phyloP scores from a whole-genome alignment of 30 jellyfish, hydroid and myxozoan genomes.

The Chironex yamaguchii region DNA sequence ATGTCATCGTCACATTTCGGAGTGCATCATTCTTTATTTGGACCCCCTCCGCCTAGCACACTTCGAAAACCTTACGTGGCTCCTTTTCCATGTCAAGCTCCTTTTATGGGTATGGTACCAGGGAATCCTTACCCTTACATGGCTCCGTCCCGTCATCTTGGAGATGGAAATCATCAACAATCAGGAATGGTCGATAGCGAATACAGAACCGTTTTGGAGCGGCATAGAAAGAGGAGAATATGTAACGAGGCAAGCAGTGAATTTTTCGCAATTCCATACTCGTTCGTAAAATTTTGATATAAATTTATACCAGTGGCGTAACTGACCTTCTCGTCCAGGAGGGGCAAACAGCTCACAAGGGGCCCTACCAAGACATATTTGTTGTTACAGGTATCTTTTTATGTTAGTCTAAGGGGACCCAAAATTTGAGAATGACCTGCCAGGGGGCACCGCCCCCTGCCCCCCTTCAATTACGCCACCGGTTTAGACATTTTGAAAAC shows the following conservation, averaged over 20 bases:
- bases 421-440: no score
- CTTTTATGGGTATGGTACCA: neutral
- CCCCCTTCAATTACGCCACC: no score
- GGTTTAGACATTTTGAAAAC: no score
- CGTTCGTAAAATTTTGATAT: neutral
- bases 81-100: neutral
- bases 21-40: neutral
- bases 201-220: slow-evolving; percentile 59
- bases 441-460: no score
- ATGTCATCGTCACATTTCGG: neutral
- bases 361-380: no score
- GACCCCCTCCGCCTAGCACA: neutral
- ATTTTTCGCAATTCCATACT: neutral
- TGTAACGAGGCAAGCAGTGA: slow-evolving; percentile 62
- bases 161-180: neutral
- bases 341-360: no score
- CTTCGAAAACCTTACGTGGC: neutral
- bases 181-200: slow-evolving; percentile 7
- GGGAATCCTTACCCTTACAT: neutral
- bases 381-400: no score
- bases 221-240: slow-evolving; percentile 71
- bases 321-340: no score
- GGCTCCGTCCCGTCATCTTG: neutral
- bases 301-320: no score
- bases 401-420: no score